Evolutionary conservation across 2,888 invertebrate species (phyloP).

Genomic region (Perithous albicinctus): DNA sequence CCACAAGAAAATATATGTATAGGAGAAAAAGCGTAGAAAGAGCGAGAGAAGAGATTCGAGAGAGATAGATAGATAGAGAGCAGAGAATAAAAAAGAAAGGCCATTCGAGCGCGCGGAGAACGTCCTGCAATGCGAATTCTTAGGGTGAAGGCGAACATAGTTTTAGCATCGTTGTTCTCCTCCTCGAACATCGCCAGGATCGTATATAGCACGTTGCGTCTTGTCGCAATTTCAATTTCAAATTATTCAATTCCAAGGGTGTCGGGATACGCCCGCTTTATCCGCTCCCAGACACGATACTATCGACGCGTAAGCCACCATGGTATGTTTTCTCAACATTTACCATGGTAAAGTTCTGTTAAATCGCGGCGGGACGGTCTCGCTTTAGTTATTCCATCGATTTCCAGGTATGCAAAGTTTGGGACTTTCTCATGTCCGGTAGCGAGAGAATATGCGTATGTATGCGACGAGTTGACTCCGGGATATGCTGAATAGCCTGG

Average conservation of each 20-base stretch:
- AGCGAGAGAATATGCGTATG: slow-evolving; percentile 33
- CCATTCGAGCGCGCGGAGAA: slow-evolving; percentile 51
- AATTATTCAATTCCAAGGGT: slow-evolving; percentile 73
- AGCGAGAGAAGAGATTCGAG: background rate
- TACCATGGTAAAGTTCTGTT: slow-evolving; percentile 34
- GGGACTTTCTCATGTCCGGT: slow-evolving; percentile 43
- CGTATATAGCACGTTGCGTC: slow-evolving; percentile 47
- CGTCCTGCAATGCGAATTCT: slow-evolving; percentile 54
- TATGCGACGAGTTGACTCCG: slow-evolving; percentile 12
- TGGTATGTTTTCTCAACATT: slow-evolving; percentile 36
- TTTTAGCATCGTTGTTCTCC: slow-evolving; percentile 34
- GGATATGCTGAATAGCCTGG: slow-evolving; percentile 47
- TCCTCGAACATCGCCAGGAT: slow-evolving; percentile 8
- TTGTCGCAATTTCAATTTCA: slow-evolving; percentile 77
- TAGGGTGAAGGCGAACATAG: slow-evolving; percentile 29
- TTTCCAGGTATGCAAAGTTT: slow-evolving; percentile 19
- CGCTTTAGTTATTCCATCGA: slow-evolving; percentile 32
- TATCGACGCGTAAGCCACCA: slow-evolving; percentile 64
- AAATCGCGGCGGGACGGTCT: background rate
- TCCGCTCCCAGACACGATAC: slow-evolving; percentile 54
- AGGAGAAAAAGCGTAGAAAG: slow-evolving; percentile 30
- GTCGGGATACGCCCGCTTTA: slow-evolving; percentile 59
- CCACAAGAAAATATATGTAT: slow-evolving; percentile 58
- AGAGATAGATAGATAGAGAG: slow-evolving; percentile 33
- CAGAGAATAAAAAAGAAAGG: slow-evolving; percentile 52